Evolutionary conservation across 2,113 vertebrate species (phyloP).

Genomic region (Gulo gulo): DNA sequence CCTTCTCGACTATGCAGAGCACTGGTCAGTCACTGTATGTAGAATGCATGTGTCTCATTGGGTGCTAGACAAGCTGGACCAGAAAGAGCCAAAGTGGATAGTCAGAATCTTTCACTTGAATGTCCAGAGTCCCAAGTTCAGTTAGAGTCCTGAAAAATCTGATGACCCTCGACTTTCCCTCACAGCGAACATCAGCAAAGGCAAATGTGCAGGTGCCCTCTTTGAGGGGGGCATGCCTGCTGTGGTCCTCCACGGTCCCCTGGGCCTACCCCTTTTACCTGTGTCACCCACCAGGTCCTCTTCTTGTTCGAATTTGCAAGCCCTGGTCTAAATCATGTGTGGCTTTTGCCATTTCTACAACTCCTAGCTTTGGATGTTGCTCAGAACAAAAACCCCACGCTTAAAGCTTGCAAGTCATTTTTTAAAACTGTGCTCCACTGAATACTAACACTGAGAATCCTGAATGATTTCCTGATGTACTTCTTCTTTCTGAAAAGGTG

Average conservation of each 20-base stretch:
- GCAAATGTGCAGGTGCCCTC: not conserved
- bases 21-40: not conserved
- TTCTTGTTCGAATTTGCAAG: conserved; percentile 29
- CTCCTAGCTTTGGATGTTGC: conserved; percentile 28
- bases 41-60: not conserved
- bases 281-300: not conserved
- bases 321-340: conserved; percentile 33
- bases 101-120: not conserved
- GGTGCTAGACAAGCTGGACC: not conserved
- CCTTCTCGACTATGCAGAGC: not conserved
- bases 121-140: not conserved
- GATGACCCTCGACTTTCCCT: not conserved
- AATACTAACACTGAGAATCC: conserved; percentile 46
- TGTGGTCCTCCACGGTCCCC: not conserved
- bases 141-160: not conserved
- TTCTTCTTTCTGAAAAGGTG: conserved; percentile 56
- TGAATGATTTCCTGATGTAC: conserved; percentile 56
- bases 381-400: conserved; percentile 47
- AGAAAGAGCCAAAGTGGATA: conserved; percentile 23
- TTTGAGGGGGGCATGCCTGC: not conserved
- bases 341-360: conserved; percentile 57
- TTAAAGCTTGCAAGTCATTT: conserved; percentile 44
- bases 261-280: not conserved
- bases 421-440: not conserved
- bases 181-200: not conserved